Evolutionary conservation across 2,797 vertebrate genomes (phyloP).

Genomic region (Malurus leucopterus): DNA sequence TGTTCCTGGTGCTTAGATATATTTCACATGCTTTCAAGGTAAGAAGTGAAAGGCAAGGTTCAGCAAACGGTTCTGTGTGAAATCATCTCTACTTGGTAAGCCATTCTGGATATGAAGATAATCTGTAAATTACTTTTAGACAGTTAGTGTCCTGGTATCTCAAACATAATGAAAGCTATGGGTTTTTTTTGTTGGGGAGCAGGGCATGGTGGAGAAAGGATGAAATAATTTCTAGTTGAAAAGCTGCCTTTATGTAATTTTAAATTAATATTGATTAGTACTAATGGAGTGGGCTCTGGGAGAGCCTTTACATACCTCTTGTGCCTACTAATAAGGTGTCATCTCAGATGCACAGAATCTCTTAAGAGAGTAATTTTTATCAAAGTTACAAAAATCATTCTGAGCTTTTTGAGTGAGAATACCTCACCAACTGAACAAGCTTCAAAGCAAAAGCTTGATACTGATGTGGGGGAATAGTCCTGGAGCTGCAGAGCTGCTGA

Average conservation of each 20-base stretch:
- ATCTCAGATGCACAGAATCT: neutral
- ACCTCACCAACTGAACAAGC: neutral
- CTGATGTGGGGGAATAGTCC: neutral
- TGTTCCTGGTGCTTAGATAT: neutral
- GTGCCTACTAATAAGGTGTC: neutral
- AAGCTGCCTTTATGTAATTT: neutral
- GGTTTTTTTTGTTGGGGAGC: neutral
- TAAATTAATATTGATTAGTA: slow-evolving; percentile 25
- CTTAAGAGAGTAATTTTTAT: neutral
- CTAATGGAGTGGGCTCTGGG: neutral
- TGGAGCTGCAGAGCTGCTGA: neutral
- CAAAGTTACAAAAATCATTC: neutral
- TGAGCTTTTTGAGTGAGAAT: neutral
- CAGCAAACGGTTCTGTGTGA: neutral
- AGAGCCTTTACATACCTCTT: neutral
- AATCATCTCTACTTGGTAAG: neutral
- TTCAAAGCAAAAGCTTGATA: neutral
- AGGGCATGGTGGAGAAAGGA: accelerated
- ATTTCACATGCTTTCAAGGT: neutral
- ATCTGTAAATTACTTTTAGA: neutral
- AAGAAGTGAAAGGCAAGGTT: neutral
- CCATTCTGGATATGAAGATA: neutral
- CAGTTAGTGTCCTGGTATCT: neutral
- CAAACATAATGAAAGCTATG: neutral
- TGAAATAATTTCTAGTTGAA: neutral